Conservation (phyloP, 2,888 invertebrate genomes). For the Pachydiplax longipennis region DNA sequence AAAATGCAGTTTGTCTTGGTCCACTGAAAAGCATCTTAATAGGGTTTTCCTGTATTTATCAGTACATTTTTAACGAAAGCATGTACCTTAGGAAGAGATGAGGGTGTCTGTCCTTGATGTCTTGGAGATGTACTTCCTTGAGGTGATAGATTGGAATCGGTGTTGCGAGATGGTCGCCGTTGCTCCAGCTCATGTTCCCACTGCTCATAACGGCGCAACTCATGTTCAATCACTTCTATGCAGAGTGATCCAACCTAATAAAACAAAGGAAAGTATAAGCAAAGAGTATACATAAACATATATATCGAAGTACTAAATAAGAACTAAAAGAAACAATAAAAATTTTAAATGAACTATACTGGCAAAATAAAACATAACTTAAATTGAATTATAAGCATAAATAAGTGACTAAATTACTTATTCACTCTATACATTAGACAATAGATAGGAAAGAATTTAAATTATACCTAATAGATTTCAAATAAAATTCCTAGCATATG, state of each 20-base stretch:
- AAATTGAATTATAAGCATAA: too few species aligned
- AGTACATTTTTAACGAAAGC: too few species aligned
- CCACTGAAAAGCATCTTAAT: too few species aligned
- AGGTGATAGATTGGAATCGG: conserved; percentile 9
- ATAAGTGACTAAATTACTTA: too few species aligned
- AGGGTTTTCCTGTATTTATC: too few species aligned
- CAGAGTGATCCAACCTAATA: conserved; percentile 89
- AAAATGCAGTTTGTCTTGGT: too few species aligned
- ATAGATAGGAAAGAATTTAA: too few species aligned
- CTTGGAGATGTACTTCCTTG: conserved; percentile 18
- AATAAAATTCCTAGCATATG: too few species aligned
- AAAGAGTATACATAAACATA: conserved; percentile 9
- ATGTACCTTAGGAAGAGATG: not conserved
- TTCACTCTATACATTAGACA: too few species aligned
- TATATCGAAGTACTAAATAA: not conserved
- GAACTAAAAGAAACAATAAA: not conserved
- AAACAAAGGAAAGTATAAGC: not conserved
- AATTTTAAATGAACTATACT: not conserved
- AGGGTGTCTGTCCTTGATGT: not conserved
- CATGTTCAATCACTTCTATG: conserved; percentile 96
- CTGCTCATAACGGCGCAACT: conserved; percentile 90
- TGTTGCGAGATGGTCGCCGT: conserved; percentile 55
- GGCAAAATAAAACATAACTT: too few species aligned
- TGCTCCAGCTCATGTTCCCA: conserved; percentile 82
- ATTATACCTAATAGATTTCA: too few species aligned